Base-by-base conservation (phyloP, 2,113 vertebrate species). In the Aegithalos caudatus region DNA sequence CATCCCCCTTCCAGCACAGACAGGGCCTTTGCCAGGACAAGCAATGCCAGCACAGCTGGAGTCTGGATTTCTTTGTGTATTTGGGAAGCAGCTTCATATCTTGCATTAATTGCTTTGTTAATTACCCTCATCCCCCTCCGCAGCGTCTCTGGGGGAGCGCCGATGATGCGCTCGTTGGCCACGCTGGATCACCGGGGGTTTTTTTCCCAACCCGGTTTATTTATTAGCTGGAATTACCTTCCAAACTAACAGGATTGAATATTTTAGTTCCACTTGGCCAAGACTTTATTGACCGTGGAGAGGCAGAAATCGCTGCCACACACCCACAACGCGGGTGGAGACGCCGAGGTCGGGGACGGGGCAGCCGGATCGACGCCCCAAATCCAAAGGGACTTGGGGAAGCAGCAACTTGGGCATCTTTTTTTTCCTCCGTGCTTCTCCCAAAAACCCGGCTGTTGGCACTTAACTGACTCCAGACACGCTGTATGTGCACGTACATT, bases 91-190 rank as follows among this genome's bases (percentile, higher is more conserved):
- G 82, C 61, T 61, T 48, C 58, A 19, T 1, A 3, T 64, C 69
- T 11, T 19, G 33, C 87, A 45, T 62, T 91, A 95, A 88, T 92
- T 91, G 69, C 69, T 91, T 70, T 44, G 82, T 88, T 95, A 94
- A 93, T 94, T 69, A 78, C 35, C 12, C 51, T 23, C 33, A 6
- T 61, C 42, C n/a, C 66, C 56, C 67, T 62, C 57, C 0, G 0
- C 4, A 1, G 64, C 2, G 12, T 71, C 80, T 47, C 42, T 6
- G 31, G 16, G 56, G 67, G 64, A 78, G 56, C 1, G 4, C 79
- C 2, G 27, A 81, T 31, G 82, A 62, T 61, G 22, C 1, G 2
- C 76, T 80, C 13, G 2, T 92, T 62, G 58, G 65, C 13, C 10
- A 47, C 7, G 5, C 65, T 4, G 73, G 29, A 67, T 83, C 71